Conservation (phyloP, 2,888 invertebrate genomes). For the Geophilus truncorum region DNA sequence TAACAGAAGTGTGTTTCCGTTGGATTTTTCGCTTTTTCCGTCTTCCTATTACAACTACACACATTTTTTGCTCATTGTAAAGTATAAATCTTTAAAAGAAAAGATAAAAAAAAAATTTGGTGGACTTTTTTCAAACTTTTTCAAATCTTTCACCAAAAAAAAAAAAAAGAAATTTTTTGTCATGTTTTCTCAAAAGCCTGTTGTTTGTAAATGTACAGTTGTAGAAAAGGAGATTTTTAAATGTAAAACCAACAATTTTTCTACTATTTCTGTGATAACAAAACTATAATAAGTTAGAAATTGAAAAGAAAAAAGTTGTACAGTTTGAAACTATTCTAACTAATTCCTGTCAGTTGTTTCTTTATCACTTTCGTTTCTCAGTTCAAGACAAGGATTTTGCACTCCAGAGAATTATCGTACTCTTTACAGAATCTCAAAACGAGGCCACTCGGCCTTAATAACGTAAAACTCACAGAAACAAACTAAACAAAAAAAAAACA, state of each 20-base stretch:
- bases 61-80: constrained; percentile 24
- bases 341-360: constrained; percentile 11
- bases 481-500: background rate
- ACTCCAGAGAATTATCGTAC: constrained; percentile 24
- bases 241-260: constrained; percentile 22
- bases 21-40: constrained; percentile 25
- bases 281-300: background rate
- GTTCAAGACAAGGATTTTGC: constrained; percentile 1
- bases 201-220: constrained; percentile 20
- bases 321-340: background rate
- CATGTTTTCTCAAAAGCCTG: constrained; percentile 15
- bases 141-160: constrained; percentile 14
- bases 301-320: background rate
- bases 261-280: constrained; percentile 12
- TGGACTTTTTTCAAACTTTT: constrained; percentile 18
- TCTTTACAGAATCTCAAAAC: constrained; percentile 3
- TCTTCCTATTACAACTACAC: constrained; percentile 14
- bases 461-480: background rate
- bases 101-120: background rate
- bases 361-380: background rate
- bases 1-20: background rate
- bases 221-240: constrained; percentile 25
- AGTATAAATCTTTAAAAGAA: background rate
- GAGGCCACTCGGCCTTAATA: background rate
- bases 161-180: background rate